Percentiles rank a stretch among this genome's conserved stretches.
These are phyloP conservation scores for Mola mola DNA, from an alignment of 2,113 vertebrate species.

Conservation along the genomic window DNA sequence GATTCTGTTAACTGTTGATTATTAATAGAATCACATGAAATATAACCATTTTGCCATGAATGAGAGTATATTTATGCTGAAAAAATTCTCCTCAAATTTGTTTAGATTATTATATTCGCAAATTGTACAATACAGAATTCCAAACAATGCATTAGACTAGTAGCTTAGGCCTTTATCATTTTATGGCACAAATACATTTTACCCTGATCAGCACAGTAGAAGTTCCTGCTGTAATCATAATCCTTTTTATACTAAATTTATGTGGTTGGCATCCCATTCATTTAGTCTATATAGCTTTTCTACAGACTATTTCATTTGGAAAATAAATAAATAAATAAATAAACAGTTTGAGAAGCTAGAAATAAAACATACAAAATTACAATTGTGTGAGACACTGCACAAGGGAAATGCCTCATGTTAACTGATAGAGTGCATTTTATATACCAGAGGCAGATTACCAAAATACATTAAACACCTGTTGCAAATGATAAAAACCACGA, in stretches of 20 bases:
- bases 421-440: conserved; percentile 52
- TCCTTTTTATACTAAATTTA: conserved; percentile 30
- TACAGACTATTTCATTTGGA: not conserved
- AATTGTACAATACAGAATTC: conserved; percentile 25
- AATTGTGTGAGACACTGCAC: conserved; percentile 1
- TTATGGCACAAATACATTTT: conserved; percentile 26
- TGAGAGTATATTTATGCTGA: too few species aligned
- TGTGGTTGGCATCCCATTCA: conserved; percentile 33
- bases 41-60: conserved; percentile 1
- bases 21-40: conserved; percentile 4
- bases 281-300: conserved; percentile 26
- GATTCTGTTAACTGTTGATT: not conserved
- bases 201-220: conserved; percentile 38
- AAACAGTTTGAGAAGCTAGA: too few species aligned
- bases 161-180: conserved; percentile 28
- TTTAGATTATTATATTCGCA: conserved; percentile 11
- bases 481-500: too few species aligned
- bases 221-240: conserved; percentile 29
- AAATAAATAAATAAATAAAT: conserved; percentile 31
- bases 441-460: conserved; percentile 52
- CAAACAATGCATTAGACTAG: conserved; percentile 26
- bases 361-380: conserved; percentile 35
- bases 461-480: too few species aligned
- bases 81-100: conserved; percentile 4
- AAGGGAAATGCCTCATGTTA: conserved; percentile 6